Evolutionary conservation across 2,113 vertebrate genomes (phyloP).

Genomic region (Prunella himalayana): DNA sequence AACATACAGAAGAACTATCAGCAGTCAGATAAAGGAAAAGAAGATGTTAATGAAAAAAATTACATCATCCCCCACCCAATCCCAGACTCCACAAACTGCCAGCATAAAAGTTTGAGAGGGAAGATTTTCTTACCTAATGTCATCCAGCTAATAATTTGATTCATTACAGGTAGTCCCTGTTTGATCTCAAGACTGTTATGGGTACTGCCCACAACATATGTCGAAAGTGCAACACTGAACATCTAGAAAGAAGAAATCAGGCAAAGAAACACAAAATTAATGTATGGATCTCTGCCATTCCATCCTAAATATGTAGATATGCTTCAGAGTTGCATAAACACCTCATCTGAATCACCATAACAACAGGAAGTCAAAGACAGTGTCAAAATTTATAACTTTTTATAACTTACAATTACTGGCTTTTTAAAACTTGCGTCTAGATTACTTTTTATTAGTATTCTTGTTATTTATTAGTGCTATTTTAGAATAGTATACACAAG

Average conservation of each 20-base stretch:
- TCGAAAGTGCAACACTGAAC: slow-evolving; percentile 77
- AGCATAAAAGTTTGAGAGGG: not conserved
- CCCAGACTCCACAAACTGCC: not conserved
- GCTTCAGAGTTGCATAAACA: not conserved
- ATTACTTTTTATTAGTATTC: not conserved
- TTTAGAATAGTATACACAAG: not conserved
- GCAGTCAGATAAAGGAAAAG: not conserved
- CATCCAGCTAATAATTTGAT: slow-evolving; percentile 89
- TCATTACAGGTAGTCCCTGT: slow-evolving; percentile 84
- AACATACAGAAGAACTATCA: not conserved
- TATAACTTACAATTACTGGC: rapidly evolving
- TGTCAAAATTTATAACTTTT: not conserved
- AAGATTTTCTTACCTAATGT: slow-evolving; percentile 80
- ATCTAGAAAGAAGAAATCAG: slow-evolving; percentile 71
- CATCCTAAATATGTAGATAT: not conserved
- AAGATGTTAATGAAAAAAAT: not conserved
- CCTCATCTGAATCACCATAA: not conserved
- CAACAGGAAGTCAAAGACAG: not conserved
- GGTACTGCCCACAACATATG: slow-evolving; percentile 80
- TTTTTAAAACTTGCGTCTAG: not conserved
- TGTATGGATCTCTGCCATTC: not conserved
- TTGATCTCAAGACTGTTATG: slow-evolving; percentile 85
- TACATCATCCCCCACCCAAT: not conserved
- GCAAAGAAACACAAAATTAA: not conserved
- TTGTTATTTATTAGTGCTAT: not conserved